phyloP scores from a whole-genome alignment of 2,113 vertebrate genomes.

The Perca flavescens region DNA sequence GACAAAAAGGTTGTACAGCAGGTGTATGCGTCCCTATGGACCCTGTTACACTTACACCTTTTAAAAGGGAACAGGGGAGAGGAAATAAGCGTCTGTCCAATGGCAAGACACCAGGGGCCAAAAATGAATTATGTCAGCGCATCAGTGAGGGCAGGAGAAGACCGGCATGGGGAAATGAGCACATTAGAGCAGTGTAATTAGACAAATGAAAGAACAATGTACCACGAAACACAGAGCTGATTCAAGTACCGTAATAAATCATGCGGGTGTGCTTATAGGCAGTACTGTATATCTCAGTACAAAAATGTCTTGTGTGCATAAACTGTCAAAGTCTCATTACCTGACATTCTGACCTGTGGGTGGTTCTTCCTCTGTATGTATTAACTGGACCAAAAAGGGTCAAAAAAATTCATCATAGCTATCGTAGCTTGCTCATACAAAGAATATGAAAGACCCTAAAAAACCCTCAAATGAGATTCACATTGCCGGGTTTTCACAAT shows the following conservation, averaged over 20 bases:
- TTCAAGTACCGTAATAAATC: conserved; percentile 73
- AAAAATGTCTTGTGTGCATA: conserved; percentile 11
- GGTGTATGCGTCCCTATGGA: conserved; percentile 36
- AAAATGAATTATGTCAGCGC: conserved; percentile 56
- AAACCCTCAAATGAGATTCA: background rate
- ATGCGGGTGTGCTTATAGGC: conserved; percentile 9
- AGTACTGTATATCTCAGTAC: too few relatives aligned
- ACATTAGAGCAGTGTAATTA: conserved; percentile 73
- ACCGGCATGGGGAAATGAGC: conserved; percentile 59
- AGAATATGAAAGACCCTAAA: background rate
- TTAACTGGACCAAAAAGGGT: conserved; percentile 1
- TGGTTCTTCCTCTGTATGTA: background rate
- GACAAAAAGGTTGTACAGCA: conserved; percentile 48
- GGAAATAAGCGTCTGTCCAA: conserved; percentile 47
- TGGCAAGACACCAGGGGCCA: conserved; percentile 37
- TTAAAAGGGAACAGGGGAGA: conserved; percentile 38
- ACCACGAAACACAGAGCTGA: conserved; percentile 39
- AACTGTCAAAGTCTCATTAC: conserved; percentile 5
- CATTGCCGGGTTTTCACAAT: background rate
- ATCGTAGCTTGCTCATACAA: background rate
- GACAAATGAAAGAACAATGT: conserved; percentile 69
- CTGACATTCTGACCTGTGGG: background rate
- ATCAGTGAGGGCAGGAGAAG: conserved; percentile 45
- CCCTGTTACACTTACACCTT: conserved; percentile 36
- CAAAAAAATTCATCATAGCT: background rate